Evolutionary conservation across 2,888 invertebrate species (phyloP).

Genomic region (Allacma fusca): DNA sequence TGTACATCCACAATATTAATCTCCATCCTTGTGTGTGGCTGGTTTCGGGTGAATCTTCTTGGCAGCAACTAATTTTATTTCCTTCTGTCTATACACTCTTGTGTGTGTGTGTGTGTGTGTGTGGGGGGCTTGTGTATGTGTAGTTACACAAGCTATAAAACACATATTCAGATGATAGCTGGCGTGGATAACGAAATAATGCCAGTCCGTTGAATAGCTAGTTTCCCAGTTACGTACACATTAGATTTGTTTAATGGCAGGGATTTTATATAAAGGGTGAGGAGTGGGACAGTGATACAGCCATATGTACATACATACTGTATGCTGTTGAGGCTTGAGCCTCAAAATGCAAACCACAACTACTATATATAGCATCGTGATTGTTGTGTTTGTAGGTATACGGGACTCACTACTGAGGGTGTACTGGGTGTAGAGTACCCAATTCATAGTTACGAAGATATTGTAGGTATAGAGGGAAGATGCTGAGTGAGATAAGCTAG

Average conservation of each 20-base stretch:
- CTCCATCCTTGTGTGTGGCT: not conserved
- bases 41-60: slow-evolving; percentile 14
- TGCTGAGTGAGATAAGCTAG: slow-evolving; percentile 55
- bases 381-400: too few relatives aligned
- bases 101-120: not conserved
- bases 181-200: not conserved
- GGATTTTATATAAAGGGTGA: not conserved
- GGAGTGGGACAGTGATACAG: not conserved
- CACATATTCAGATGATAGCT: not conserved
- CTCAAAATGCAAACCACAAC: slow-evolving; percentile 9
- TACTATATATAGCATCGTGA: not conserved
- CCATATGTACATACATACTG: not conserved
- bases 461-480: slow-evolving; percentile 40
- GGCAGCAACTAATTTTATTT: slow-evolving; percentile 24
- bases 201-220: slow-evolving; percentile 18
- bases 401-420: too few relatives aligned
- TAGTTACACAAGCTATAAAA: not conserved
- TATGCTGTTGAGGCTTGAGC: too few relatives aligned
- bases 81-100: not conserved
- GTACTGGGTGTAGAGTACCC: not conserved
- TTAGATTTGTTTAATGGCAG: slow-evolving; percentile 19
- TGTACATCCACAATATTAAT: too few relatives aligned
- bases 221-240: slow-evolving; percentile 3
- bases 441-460: not conserved
- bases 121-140: not conserved